Evolutionary conservation across 2,113 vertebrate genomes (phyloP), one percentile per base, ranked within the genome.

Genomic region (Jacana jacana): DNA sequence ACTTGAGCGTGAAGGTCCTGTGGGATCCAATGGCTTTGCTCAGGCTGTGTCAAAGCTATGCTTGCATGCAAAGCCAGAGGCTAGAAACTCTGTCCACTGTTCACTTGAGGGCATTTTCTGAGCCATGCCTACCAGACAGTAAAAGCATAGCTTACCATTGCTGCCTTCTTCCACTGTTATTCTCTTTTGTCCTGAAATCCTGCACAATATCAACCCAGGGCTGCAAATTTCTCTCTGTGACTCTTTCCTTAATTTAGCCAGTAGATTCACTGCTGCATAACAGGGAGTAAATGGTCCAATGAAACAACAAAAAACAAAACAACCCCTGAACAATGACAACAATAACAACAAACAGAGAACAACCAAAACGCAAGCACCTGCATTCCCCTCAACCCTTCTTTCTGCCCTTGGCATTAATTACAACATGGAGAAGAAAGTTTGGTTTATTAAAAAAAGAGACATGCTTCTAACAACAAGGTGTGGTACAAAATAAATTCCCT

Each of bases 361-460:
- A 86, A 60, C 7, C 18, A 40, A 63, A 6, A 83, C 52, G 0
- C 13, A 57, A 60, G 17, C 5, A 55, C 14, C 11, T 72, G 27
- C 20, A 2, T 0, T 7, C 7, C 0, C 9, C 5, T 12, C 33
- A 63, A 3, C 7, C 6, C 20, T 76, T 55, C 31, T 88, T 91
- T 72, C 23, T 7, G 3, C 5, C 10, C 4, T 11, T 49, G 20
- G 23, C 48, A 71, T 49, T 55, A 75, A 7, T 66, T 18, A 46
- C 17, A 46, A 19, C 4, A 12, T 75, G 7, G 4, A 85, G 31
- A 54, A 81, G 70, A 17, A 76, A 20, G 2, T 66, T 57, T 89
- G 28, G 18, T 77, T n/a, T 55, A 8, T 46, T 35, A 75, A 61
- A 69, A 83, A 23, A 85, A 85, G n/a, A 42, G 14, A 37, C 8